Evolutionary conservation across 2,888 invertebrate species (phyloP).

Genomic region (Macaria liturata): DNA sequence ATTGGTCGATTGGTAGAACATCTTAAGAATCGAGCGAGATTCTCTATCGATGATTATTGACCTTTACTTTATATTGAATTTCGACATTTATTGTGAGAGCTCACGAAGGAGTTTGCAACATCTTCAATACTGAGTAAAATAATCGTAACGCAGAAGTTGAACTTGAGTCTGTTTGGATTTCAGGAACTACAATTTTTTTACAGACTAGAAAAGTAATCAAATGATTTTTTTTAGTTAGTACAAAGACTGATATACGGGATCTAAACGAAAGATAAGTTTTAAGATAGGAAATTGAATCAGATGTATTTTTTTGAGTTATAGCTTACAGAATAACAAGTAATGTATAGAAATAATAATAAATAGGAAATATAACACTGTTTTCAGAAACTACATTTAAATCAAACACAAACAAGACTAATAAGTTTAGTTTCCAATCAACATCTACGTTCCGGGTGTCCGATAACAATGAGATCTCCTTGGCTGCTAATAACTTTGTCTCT

Average conservation of each 20-base stretch:
- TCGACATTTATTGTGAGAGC: constrained; percentile 58
- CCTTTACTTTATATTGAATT: constrained; percentile 58
- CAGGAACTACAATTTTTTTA: not conserved
- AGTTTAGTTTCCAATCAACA: no score
- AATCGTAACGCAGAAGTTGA: constrained; percentile 17
- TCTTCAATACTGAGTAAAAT: constrained; percentile 12
- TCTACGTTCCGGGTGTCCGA: constrained; percentile 17
- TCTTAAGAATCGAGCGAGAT: constrained; percentile 28
- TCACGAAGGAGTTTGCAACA: constrained; percentile 29
- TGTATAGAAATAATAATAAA: no score
- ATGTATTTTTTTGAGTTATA: no score
- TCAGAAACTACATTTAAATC: no score
- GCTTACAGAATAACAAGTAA: no score
- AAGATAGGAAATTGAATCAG: no score
- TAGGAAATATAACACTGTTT: no score
- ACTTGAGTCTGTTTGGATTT: not conserved
- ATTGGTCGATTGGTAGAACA: constrained; percentile 36
- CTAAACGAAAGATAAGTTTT: no score
- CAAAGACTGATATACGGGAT: no score
- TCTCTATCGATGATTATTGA: constrained; percentile 55
- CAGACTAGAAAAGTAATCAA: not conserved
- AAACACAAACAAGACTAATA: no score
- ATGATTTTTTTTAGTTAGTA: not conserved
- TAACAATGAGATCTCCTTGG: constrained; percentile 26
- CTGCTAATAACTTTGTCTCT: constrained; percentile 35